Evolutionary conservation across 2,888 invertebrate genomes (phyloP).

Genomic region (Dyspetes luteomarginatus): DNA sequence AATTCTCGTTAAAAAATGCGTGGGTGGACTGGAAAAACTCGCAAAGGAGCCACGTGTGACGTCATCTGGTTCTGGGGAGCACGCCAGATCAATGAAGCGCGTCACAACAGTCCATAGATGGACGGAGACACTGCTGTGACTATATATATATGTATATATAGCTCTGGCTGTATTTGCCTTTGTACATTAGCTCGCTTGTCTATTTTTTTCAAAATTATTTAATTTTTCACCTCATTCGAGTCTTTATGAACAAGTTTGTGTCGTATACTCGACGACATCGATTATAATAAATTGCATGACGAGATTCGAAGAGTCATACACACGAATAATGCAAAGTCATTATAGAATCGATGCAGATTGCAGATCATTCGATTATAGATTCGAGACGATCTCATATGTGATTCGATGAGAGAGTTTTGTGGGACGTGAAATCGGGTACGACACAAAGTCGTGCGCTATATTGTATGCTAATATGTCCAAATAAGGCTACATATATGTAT

Average conservation of each 20-base stretch:
- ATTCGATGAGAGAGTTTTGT: too few relatives aligned
- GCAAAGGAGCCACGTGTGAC: slow-evolving; percentile 66
- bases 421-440: neutral
- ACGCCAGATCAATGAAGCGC: slow-evolving; percentile 62
- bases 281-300: slow-evolving; percentile 24
- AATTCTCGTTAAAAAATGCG: slow-evolving; percentile 50
- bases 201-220: neutral
- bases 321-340: too few relatives aligned
- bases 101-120: slow-evolving; percentile 61
- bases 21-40: slow-evolving; percentile 68
- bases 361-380: too few relatives aligned
- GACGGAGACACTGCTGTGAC: slow-evolving; percentile 24
- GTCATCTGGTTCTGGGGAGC: slow-evolving; percentile 71
- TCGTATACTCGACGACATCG: slow-evolving; percentile 8
- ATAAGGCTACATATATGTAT: neutral
- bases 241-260: slow-evolving; percentile 13
- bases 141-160: slow-evolving; percentile 9
- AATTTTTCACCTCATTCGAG: neutral
- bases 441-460: neutral
- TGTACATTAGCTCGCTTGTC: slow-evolving; percentile 3
- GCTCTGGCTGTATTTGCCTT: neutral
- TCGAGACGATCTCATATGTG: too few relatives aligned
- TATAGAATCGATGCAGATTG: too few relatives aligned
- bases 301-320: neutral
- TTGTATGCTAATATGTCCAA: neutral